A percentile compares a stretch with the other conserved stretches of the same genome.
These are phyloP conservation scores for Nipponacmea schrenckii DNA, from an alignment of 2,888 invertebrate genomes.

Conservation along the genomic window DNA sequence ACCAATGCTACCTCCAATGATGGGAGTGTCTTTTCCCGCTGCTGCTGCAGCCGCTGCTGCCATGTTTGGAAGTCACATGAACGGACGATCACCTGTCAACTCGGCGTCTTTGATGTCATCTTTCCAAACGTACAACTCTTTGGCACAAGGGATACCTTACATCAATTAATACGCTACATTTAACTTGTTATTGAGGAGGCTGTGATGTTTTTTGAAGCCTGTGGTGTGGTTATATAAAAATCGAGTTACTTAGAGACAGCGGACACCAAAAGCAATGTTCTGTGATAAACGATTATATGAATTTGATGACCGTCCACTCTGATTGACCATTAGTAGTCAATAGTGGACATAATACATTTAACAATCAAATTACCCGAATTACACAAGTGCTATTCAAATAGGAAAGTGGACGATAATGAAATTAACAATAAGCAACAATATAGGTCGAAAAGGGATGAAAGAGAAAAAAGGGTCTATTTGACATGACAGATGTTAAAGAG, in stretches of 20 bases:
- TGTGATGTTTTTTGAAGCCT: neutral
- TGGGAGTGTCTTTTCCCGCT: conserved; percentile 51
- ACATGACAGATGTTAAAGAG: too few species aligned
- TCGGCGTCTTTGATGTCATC: conserved; percentile 42
- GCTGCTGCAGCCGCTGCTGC: conserved; percentile 45
- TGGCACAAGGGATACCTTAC: conserved; percentile 11
- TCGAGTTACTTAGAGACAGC: neutral
- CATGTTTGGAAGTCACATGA: conserved; percentile 44
- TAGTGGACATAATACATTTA: neutral
- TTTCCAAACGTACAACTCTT: conserved; percentile 24
- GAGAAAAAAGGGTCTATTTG: too few species aligned
- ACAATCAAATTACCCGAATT: neutral
- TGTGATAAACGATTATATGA: conserved; percentile 8
- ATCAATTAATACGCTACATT: conserved; percentile 10
- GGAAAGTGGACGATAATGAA: too few species aligned
- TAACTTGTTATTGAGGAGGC: neutral
- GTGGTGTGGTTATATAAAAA: neutral
- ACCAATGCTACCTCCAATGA: conserved; percentile 75
- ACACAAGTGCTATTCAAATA: conserved; percentile 3
- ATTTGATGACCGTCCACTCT: conserved; percentile 4
- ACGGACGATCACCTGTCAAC: conserved; percentile 39
- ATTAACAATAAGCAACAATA: too few species aligned
- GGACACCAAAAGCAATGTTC: conserved; percentile 1
- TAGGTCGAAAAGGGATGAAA: too few species aligned
- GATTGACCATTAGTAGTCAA: neutral